Evolutionary conservation across 64 coral and sea anemone species (phyloP), one percentile per base, ranked within the genome.

Genomic region (Stichodactyla helianthus): DNA sequence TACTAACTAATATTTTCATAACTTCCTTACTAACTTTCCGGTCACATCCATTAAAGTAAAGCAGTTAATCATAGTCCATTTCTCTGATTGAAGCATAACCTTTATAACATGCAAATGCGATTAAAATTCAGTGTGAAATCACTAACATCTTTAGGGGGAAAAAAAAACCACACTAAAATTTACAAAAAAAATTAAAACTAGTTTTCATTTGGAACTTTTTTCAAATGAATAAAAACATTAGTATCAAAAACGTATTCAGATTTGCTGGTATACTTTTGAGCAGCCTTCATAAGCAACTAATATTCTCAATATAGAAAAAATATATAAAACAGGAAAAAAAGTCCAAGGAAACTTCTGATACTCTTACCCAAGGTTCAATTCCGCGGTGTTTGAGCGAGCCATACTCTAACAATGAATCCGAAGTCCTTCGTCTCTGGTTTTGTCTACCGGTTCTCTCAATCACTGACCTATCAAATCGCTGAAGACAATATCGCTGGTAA

Each of bases 351-450:
- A 58, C 8, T 11, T 11, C 55, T 27, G 25, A 74, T 26, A 6
- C 20, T 9, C 78, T 81, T 52, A 81, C 78, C 78, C 78, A 81
- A 52, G 78, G 19, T 19, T 54, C 50, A 31, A 81, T 22, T 26
- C 68, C n/a, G 17, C 68, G 78, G 17, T 81, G 78, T 81, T 81
- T 81, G 26, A 52, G 19, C 52, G 78, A 81, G 12, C 78, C 78
- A 53, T 81, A 81, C 50, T 81, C 78, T 7, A 81, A 54, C 78
- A 81, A 9, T 19, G 78, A 81, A 51, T 81, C 78, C 52, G 78
- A 81, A 10, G 78, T 81, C 20, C 78, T 81, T 81, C 78, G 27
- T 52, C 78, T 81, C 15, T 22, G 78, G 16, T 50, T 79, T 79
- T 79, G 10, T 5, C 50, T 12, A 54, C 31, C 50, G 7, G n/a